phyloP scores from a whole-genome alignment of 2,797 vertebrate genomes.

The Tapera naevia region DNA sequence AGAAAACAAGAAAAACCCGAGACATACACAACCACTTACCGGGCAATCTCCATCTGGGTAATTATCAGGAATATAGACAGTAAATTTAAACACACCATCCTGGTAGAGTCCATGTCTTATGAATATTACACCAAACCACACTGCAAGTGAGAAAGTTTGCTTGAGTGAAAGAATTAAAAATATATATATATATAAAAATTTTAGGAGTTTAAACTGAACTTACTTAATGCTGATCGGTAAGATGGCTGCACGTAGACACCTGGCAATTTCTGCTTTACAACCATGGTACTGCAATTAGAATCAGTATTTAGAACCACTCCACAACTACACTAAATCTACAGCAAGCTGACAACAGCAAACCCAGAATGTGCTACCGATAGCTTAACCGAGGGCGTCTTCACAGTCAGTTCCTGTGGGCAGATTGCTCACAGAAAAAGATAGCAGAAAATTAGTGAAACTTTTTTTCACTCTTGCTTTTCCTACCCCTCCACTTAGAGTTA shows the following conservation, averaged over 20 bases:
- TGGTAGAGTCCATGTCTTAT: constrained; percentile 97
- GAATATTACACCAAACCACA: constrained; percentile 99
- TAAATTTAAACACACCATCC: constrained; percentile 98
- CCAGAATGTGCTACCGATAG: accelerated
- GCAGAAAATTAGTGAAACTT: neutral
- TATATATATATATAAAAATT: neutral
- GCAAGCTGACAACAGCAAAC: neutral
- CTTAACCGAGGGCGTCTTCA: neutral
- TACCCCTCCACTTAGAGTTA: neutral
- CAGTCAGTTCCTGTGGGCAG: neutral
- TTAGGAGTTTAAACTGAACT: constrained; percentile 61
- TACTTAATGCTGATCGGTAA: constrained; percentile 94
- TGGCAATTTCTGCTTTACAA: constrained; percentile 96
- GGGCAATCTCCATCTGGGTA: constrained; percentile 98
- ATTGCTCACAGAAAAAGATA: neutral
- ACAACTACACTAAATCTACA: neutral
- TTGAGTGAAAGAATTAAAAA: neutral
- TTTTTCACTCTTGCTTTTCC: neutral
- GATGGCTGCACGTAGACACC: constrained; percentile 98
- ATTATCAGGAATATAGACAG: constrained; percentile 98
- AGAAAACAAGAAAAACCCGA: neutral
- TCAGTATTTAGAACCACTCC: neutral
- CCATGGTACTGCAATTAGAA: constrained; percentile 86
- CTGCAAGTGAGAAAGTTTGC: constrained; percentile 69
- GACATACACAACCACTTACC: constrained; percentile 76